Conservation (phyloP, 1,140 invertebrate species). For the Drosophila nigromelanica region DNA sequence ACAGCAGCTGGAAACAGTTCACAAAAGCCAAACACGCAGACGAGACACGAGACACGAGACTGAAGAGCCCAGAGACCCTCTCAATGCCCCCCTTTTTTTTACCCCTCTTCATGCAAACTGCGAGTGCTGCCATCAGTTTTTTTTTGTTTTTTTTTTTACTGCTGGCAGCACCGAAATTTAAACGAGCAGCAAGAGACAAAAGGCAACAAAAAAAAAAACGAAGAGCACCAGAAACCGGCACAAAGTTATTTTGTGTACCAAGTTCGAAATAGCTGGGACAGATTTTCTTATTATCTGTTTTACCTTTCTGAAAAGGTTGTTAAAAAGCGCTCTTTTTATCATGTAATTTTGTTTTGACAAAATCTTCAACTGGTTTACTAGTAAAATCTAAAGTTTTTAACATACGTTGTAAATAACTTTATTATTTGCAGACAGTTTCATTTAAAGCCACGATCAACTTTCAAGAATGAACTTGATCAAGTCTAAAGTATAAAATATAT, state of each 20-base stretch:
- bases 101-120: neutral
- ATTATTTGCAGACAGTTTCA: too few species aligned
- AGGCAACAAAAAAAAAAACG: neutral
- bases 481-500: too few species aligned
- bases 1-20: constrained; percentile 31
- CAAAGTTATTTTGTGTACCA: constrained; percentile 2
- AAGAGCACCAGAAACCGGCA: neutral
- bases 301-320: neutral
- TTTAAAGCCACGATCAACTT: too few species aligned
- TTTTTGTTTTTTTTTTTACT: neutral
- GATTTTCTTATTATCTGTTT: neutral
- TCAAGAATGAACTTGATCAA: too few species aligned
- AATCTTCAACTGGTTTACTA: neutral
- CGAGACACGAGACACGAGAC: constrained; percentile 6
- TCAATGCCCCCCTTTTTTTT: neutral
- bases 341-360: neutral
- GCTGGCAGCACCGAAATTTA: neutral
- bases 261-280: constrained; percentile 1
- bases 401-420: too few species aligned
- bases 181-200: neutral
- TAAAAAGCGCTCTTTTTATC: neutral
- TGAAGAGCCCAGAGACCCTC: neutral
- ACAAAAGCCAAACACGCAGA: constrained; percentile 30
- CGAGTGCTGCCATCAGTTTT: neutral
- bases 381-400: too few species aligned